These are phyloP conservation scores for Hydrocynus forskahlii DNA, from an alignment of 2,797 vertebrate species.

Conservation along the genomic window DNA sequence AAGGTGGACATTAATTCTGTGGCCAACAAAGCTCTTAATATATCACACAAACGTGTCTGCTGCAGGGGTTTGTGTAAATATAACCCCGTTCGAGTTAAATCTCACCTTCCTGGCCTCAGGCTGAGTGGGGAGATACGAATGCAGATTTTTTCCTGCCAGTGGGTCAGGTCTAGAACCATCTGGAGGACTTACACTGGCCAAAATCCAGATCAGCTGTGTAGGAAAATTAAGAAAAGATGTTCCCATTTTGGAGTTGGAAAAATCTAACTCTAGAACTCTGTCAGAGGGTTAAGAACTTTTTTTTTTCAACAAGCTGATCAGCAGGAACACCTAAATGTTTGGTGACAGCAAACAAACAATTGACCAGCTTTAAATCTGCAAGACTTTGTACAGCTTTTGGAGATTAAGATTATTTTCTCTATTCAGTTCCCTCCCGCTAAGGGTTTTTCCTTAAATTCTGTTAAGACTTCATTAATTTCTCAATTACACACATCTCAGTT, in stretches of 20 bases:
- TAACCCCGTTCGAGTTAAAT: conserved; percentile 38
- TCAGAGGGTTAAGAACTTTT: conserved; percentile 37
- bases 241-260: background rate
- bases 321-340: conserved; percentile 27
- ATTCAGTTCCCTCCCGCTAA: background rate
- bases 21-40: conserved; percentile 45
- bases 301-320: conserved; percentile 33
- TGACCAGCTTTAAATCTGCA: conserved; percentile 27
- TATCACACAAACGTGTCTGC: conserved; percentile 46
- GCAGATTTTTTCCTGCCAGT: background rate
- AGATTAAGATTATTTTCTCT: background rate
- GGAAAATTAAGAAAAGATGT: background rate
- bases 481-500: too few species aligned
- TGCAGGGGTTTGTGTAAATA: conserved; percentile 40
- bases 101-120: conserved; percentile 3
- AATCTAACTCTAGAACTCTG: conserved; percentile 21
- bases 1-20: conserved; percentile 47
- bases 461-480: too few species aligned
- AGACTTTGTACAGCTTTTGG: background rate
- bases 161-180: background rate
- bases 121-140: conserved; percentile 11
- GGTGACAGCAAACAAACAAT: conserved; percentile 31
- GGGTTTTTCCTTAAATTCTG: too few species aligned
- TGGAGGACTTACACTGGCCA: background rate
- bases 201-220: background rate